Percentiles rank a stretch among this genome's conserved stretches.
Conservation (phyloP, 1,140 invertebrate genomes). For the Eueides isabella region DNA sequence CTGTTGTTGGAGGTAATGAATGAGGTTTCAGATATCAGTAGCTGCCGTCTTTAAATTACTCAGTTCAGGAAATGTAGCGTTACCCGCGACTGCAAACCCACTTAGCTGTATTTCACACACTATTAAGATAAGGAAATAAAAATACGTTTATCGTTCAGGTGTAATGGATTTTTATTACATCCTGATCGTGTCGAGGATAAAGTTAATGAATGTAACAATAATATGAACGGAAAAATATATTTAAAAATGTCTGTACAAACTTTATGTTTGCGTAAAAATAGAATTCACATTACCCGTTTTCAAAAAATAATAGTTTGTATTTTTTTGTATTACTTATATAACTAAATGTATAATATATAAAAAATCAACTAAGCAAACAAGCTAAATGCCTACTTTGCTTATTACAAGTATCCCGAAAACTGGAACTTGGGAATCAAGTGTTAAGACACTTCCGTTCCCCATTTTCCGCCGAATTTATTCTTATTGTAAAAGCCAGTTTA, state of each 20-base stretch:
- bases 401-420: too few relatives aligned
- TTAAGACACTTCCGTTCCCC: too few relatives aligned
- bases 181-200: conserved; percentile 45
- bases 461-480: too few relatives aligned
- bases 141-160: conserved; percentile 54
- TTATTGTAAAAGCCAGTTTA: too few relatives aligned
- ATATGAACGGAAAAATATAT: not conserved
- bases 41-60: conserved; percentile 75
- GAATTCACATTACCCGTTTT: too few relatives aligned
- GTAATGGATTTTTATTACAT: conserved; percentile 73
- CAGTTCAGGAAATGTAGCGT: conserved; percentile 68
- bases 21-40: conserved; percentile 73
- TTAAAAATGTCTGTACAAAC: not conserved
- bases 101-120: conserved; percentile 68
- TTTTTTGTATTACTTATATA: too few relatives aligned
- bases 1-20: conserved; percentile 72
- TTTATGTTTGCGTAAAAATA: too few relatives aligned
- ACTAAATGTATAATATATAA: too few relatives aligned
- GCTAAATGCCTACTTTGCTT: too few relatives aligned
- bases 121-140: conserved; percentile 76
- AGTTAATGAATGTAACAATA: not conserved
- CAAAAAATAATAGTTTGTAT: too few relatives aligned
- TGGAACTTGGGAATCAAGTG: too few relatives aligned
- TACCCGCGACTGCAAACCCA: conserved; percentile 69
- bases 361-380: too few relatives aligned